Percentiles rank a stretch among this genome's conserved stretches.
Conservation (phyloP, 2,113 vertebrate species). For the Struthidea cinerea region DNA sequence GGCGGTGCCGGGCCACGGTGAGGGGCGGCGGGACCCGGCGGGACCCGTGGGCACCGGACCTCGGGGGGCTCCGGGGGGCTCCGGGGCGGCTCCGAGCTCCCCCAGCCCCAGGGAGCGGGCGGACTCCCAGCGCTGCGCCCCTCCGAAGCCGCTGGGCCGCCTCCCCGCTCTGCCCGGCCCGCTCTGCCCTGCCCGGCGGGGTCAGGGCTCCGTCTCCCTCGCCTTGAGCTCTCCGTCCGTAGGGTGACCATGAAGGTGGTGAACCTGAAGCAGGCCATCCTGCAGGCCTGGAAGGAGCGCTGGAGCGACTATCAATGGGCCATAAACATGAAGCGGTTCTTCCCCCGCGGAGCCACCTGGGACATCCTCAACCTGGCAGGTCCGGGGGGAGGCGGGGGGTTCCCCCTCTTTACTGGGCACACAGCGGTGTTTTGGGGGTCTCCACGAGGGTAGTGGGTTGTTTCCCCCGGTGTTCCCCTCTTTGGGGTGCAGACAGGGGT, state of each 20-base stretch:
- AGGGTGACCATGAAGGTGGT: conserved; percentile 87
- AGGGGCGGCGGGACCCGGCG: not conserved
- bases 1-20: not conserved
- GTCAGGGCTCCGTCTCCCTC: not conserved
- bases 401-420: not conserved
- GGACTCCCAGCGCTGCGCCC: fast-evolving
- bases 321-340: conserved; percentile 95
- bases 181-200: not conserved
- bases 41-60: not conserved
- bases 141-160: not conserved
- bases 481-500: not conserved
- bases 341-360: conserved; percentile 93
- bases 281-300: conserved; percentile 96
- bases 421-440: not conserved
- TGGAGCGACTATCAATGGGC: conserved; percentile 98
- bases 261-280: conserved; percentile 93
- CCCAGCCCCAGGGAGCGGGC: too few relatives aligned
- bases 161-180: not conserved
- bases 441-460: not conserved
- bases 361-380: conserved; percentile 96
- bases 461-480: not conserved
- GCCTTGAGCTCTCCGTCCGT: not conserved
- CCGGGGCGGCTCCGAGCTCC: not conserved
- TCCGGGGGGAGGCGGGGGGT: not conserved
- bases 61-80: not conserved